Base-by-base conservation (phyloP, 2,888 invertebrate species). In the Chymomyza caudatula region DNA sequence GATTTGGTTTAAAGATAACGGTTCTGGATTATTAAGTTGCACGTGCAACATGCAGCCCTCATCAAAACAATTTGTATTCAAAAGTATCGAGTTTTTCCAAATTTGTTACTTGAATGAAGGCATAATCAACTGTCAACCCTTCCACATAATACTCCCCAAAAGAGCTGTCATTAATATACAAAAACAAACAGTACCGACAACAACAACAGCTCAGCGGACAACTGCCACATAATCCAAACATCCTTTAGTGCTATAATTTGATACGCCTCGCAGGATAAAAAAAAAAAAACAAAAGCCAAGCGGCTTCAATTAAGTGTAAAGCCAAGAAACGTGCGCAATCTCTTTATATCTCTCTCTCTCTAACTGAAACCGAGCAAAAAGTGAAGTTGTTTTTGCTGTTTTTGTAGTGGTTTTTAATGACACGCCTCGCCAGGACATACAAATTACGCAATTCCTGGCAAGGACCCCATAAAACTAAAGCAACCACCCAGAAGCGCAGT, bases 401-500 rank as follows among this genome's bases (percentile, higher is more conserved):
- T 11, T 42, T 42, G 42, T 42, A 13, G 42, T 42, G n/a, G 20
- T 65, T n/a, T 43, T 43, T 54, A 47, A 58, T 51, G 57, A 25
- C 60, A 63, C 56, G 63, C 22, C 29, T 20, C 55, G 63, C 73
- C 73, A 69, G 51, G 51, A 20, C 51, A 22, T 44, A 52, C 53
- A 73, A 78, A 80, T 82, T 83, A 85, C 84, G 76, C 78, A 82
- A 83, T 77, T 77, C 68, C 69, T 69, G 71, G 15, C 69, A 76
- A 70, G 65, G 63, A 68, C n/a, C 59, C 37, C n/a, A 22, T 25
- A 19, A 22, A 15, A 22, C 51, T 22, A 52, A 61, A 63, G 42
- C 58, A 68, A 64, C 63, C 65, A 65, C 73, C 58, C 49, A 59
- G 25, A 60, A 60, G 42, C 60, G 22, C 15, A 52, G 17, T 17